Evolutionary conservation across 1,140 invertebrate genomes (phyloP).

Genomic region (Atta colombica): DNA sequence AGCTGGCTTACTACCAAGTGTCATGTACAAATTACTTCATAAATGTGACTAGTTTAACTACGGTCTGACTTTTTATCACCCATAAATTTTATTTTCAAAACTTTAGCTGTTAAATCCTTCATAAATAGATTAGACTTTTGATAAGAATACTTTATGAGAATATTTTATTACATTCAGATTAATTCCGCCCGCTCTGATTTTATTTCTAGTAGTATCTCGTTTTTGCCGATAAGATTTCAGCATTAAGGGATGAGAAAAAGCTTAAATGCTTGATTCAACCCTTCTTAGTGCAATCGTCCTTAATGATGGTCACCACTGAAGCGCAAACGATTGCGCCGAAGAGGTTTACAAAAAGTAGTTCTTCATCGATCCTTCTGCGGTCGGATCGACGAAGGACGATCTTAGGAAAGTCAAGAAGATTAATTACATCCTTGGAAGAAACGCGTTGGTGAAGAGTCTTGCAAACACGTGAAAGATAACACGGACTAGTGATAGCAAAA

Average conservation of each 20-base stretch:
- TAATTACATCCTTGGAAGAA: constrained; percentile 57
- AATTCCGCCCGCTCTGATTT: constrained; percentile 11
- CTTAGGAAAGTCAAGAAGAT: constrained; percentile 57
- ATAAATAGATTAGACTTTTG: constrained; percentile 1
- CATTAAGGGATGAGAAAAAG: constrained; percentile 25
- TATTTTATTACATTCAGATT: neutral
- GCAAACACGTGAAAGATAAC: constrained; percentile 48
- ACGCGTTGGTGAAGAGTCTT: constrained; percentile 28
- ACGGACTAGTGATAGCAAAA: constrained; percentile 11
- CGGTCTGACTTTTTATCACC: neutral
- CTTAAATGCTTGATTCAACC: constrained; percentile 46
- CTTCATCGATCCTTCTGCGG: constrained; percentile 44
- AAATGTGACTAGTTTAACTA: neutral
- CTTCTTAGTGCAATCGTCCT: constrained; percentile 42
- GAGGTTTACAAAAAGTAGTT: constrained; percentile 30
- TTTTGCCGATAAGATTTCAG: constrained; percentile 9
- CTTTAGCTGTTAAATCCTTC: neutral
- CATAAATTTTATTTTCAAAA: constrained; percentile 9
- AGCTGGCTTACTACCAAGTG: neutral
- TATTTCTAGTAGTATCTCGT: neutral
- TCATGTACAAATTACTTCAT: neutral
- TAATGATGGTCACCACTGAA: constrained; percentile 51
- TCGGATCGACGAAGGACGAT: constrained; percentile 53
- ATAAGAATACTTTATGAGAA: neutral
- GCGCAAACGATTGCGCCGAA: constrained; percentile 49